Base-by-base conservation (phyloP, 2,888 invertebrate species). In the Zhuqinia jingwanae region DNA sequence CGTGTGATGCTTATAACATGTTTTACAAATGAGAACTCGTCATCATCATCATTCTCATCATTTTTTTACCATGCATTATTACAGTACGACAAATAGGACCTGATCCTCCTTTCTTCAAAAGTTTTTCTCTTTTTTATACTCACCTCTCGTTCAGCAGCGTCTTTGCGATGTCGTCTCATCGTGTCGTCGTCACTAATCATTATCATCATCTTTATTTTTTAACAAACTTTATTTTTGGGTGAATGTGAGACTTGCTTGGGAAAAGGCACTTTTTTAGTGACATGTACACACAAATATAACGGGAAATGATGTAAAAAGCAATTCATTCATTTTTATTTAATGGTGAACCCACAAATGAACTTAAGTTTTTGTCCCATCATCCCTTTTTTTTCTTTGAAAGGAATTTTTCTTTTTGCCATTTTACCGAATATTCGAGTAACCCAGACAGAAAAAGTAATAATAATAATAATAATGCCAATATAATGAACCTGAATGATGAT, bases 301-400 rank as follows among this genome's bases (percentile, higher is more conserved):
- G 82, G 82, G 75, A 75, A 47, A n/a, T 25, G 25, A 27, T 53
- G 50, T 68, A 45, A 60, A 70, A 47, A 42, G 82, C 42, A 63
- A 75, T 76, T 58, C 82, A 73, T 82, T 82, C 58, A 56, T 68
- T 70, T 56, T 68, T 73, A 25, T 70, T 70, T 70, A 50, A 70
- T 73, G 78, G 63, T 45, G 73, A 75, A 75, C 82, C 82, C 75
- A 25, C 75, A 82, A 82, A 82, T 75, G 82, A 82, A 63, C 82
- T 75, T 75, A 2, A 13, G 11, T 50, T 50, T 82, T 56, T 36
- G 30, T 68, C 22, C 22, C 42, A 15, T 11, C 22, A n/a, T 70
- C 13, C 45, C 2, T 25, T 36, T 10, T 65, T 15, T 3, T 10
- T 65, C n/a, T 3, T 17, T 5, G 13, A 65, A 36, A n/a, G 6